Base-by-base conservation (phyloP, 2,797 vertebrate species). In the Nyctibius grandis region DNA sequence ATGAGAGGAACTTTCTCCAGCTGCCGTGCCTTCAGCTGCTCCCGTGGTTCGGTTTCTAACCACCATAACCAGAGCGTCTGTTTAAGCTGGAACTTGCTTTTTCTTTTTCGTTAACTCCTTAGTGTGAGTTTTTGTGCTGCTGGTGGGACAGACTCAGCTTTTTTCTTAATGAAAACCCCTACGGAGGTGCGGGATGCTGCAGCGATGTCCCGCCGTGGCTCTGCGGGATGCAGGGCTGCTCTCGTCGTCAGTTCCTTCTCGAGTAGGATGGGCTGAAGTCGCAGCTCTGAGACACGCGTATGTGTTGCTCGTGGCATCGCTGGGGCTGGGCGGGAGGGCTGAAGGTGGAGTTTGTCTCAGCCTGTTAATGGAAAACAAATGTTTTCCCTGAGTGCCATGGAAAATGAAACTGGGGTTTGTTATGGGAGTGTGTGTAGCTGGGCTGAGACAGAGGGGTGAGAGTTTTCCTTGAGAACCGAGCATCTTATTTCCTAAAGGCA, bases 171-270 rank as follows among this genome's bases (percentile, higher is more conserved):
- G 44, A 45, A 80, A 56, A 29, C 25, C 44, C 9, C 53, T 1
- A 2, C 63, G 64, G 78, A 29, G 47, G 47, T 6, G 34, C 1
- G 4, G 47, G 50, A 8, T 17, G 64, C 57, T 5, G 65, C 65
- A 8, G 45, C 0, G 48, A 15, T 3, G 26, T 29, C 61, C 63
- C 0, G 1, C 26, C 0, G 0, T 8, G 79, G 72, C 78, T 64
- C 51, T 33, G 77, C 64, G 26, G 16, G 50, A 20, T 1, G 9
- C 34, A 2, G 25, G 20, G 26, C 84, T 42, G 70, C 45, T 56
- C 21, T 44, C 6, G 0, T 9, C 1, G 3, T 25, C 9, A 4
- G 21, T 36, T 61, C 51, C 69, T 44, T 47, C 50, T 22, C 1
- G 1, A 36, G 69, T 2, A 34, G 64, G 73, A 74, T 0, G 36